Evolutionary conservation across 2,797 vertebrate genomes (phyloP).

Genomic region (Anguilla pacifica): DNA sequence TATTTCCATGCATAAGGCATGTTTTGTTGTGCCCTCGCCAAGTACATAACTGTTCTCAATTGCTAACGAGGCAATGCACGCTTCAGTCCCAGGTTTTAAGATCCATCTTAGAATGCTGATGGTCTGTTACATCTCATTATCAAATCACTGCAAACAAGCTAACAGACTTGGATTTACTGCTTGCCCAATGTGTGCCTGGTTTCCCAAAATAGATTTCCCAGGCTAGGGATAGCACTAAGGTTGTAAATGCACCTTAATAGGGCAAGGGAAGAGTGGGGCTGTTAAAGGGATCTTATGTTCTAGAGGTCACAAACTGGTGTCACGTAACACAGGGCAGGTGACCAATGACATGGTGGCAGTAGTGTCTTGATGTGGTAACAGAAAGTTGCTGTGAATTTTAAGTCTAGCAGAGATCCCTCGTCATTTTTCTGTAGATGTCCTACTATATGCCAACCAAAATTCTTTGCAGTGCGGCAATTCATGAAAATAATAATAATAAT

Average conservation of each 20-base stretch:
- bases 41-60: neutral
- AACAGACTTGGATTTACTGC: neutral
- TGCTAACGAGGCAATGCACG: neutral
- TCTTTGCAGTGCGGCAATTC: no score
- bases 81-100: neutral
- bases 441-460: no score
- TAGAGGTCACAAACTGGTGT: neutral
- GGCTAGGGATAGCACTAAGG: neutral
- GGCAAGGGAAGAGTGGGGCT: neutral
- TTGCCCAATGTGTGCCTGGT: neutral
- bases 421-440: neutral
- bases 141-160: neutral
- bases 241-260: neutral
- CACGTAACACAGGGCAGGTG: neutral
- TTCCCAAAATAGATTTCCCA: neutral
- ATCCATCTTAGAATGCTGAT: no score
- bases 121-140: neutral
- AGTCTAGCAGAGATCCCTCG: neutral
- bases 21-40: slow-evolving; percentile 7
- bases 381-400: neutral
- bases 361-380: neutral
- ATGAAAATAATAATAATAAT: no score
- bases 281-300: neutral
- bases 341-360: neutral
- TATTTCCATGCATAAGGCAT: neutral